phyloP scores from a whole-genome alignment of 2,797 vertebrate genomes.

The Borostomias antarcticus region DNA sequence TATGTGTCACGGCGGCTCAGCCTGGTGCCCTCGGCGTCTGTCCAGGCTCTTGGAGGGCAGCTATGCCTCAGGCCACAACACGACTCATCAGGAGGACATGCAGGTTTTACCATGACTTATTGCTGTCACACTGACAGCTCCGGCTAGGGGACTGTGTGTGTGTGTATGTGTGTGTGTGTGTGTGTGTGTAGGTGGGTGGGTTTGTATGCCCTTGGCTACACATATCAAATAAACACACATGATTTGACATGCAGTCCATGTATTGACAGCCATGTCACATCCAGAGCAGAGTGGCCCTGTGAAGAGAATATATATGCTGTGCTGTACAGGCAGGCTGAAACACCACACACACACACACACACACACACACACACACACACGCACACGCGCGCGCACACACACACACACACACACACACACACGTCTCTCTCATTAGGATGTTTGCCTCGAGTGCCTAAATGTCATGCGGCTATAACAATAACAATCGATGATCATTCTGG shows the following conservation, averaged over 20 bases:
- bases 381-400: no score
- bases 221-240: not conserved
- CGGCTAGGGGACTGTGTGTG: not conserved
- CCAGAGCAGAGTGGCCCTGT: not conserved
- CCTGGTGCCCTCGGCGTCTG: not conserved
- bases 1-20: not conserved
- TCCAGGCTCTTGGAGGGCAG: not conserved
- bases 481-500: not conserved
- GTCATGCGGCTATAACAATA: not conserved
- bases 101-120: slow-evolving; percentile 3
- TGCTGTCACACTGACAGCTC: not conserved
- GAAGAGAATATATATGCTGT: not conserved
- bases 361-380: no score
- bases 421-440: not conserved
- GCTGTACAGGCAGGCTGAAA: not conserved
- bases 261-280: not conserved
- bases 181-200: not conserved
- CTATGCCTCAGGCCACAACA: not conserved
- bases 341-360: not conserved
- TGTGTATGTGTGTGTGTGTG: slow-evolving; percentile 8
- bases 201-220: not conserved
- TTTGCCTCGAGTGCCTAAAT: not conserved
- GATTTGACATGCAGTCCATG: not conserved
- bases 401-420: not conserved
- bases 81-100: slow-evolving; percentile 4